phyloP scores from a whole-genome alignment of 2,888 invertebrate genomes.

The Ochropleura plecta region DNA sequence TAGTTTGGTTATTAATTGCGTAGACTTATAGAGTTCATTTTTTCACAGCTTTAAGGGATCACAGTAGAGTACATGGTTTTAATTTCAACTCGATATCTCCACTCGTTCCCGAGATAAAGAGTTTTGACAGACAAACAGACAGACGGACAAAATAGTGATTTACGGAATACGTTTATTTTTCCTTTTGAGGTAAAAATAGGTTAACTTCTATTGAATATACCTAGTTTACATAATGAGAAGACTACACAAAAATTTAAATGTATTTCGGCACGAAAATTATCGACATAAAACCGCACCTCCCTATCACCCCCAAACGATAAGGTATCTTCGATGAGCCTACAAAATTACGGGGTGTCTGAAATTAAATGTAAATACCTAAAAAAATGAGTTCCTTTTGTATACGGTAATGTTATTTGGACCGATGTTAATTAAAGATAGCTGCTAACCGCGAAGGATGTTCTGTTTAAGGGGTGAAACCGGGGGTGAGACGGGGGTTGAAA shows the following conservation, averaged over 20 bases:
- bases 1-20: background rate
- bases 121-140: no score
- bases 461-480: constrained; percentile 26
- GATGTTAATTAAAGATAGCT: constrained; percentile 66
- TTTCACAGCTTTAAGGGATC: no score
- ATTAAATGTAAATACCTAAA: constrained; percentile 76
- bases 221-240: background rate
- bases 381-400: constrained; percentile 69
- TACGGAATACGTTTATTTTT: no score
- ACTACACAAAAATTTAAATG: background rate
- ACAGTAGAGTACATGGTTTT: no score
- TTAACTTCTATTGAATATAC: background rate
- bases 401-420: constrained; percentile 50
- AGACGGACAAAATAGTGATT: no score
- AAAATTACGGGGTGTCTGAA: constrained; percentile 61
- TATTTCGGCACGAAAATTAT: constrained; percentile 8
- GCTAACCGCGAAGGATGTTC: constrained; percentile 42
- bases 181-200: no score
- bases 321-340: constrained; percentile 55
- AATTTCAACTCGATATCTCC: no score
- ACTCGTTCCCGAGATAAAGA: no score
- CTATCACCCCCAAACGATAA: constrained; percentile 50
- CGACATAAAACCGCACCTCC: constrained; percentile 35
- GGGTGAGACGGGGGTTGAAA: constrained; percentile 24
- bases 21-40: no score